Base-by-base conservation (phyloP, 2,888 invertebrate species). In the Beris morrisii region DNA sequence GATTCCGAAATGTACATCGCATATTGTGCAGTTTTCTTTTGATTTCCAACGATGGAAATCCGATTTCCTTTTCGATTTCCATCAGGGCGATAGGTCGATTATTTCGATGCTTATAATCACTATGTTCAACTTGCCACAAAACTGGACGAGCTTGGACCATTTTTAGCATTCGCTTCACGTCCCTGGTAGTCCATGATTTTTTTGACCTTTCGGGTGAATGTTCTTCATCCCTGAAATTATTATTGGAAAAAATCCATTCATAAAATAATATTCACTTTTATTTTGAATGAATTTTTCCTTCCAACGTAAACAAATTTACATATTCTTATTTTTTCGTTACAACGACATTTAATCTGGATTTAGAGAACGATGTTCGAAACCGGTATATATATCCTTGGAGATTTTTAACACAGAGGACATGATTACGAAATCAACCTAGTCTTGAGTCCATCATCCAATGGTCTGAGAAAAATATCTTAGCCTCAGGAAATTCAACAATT, bases 1-100 rank as follows among this genome's bases (percentile, higher is more conserved):
- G 61, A 50, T 50, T 61, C 2, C 61, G 61, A 61, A 61, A 61
- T 38, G 61, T 61, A 38, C 61, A 61, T 11, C 61, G 61, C 61
- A 61, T 61, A 61, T 61, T 61, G 11, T 61, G 61, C 28, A 61
- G 38, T 52, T 61, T 61, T 38, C 61, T 22, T 52, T 61, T 61
- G 13, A 61, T 28, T 52, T 61, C 61, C 32, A 61, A 38, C 38
- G 61, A 50, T 2, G 61, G 50, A 50, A 61, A 50, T 4, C 52
- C 61, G 11, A 61, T n/a, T n/a, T 28, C 61, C 15, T 50, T 52
- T 38, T 61, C 61, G 28, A 61, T 61, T 52, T 61, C 61, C 22
- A 61, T 22, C 22, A 61, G 50, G 12, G 61, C 61, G 22, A 50
- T 32, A 4, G 61, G 61, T 15, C 61, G 11, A 61, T 52, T 61